A percentile compares a stretch with the other conserved stretches of the same genome.
Conservation (phyloP, 2,113 vertebrate species). For the Phoxinus phoxinus region DNA sequence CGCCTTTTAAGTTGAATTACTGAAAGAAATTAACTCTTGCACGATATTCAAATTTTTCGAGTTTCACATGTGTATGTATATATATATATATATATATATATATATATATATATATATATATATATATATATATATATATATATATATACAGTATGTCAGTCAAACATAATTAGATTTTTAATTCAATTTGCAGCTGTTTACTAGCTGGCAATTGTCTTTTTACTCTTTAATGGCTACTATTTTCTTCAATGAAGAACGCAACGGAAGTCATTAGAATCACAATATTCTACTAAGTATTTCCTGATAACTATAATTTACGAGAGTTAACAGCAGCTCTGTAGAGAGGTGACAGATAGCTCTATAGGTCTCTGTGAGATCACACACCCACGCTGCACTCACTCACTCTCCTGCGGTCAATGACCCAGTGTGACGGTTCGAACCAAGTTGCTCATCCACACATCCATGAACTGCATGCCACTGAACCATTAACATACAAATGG, state of each 20-base stretch:
- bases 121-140: no score
- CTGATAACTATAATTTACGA: not conserved
- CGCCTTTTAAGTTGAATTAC: no score
- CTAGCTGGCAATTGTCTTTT: not conserved
- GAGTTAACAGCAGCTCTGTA: constrained; percentile 4
- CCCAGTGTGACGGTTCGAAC: constrained; percentile 54
- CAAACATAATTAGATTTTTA: not conserved
- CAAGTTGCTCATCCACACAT: constrained; percentile 64
- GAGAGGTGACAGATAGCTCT: not conserved
- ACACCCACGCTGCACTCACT: constrained; percentile 16
- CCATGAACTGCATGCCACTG: constrained; percentile 72
- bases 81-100: no score
- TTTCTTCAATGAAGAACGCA: not conserved
- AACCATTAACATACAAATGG: constrained; percentile 82
- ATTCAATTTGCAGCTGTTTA: not conserved
- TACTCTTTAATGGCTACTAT: not conserved
- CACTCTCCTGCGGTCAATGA: constrained; percentile 54
- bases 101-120: no score
- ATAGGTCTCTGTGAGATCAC: constrained; percentile 27
- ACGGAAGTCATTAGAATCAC: not conserved
- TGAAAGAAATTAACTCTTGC: no score
- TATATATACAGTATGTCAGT: no score
- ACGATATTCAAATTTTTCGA: no score
- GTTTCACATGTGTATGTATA: no score
- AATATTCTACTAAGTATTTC: constrained; percentile 10